Conservation (phyloP, 2,888 invertebrate genomes). For the Andrena minutula region DNA sequence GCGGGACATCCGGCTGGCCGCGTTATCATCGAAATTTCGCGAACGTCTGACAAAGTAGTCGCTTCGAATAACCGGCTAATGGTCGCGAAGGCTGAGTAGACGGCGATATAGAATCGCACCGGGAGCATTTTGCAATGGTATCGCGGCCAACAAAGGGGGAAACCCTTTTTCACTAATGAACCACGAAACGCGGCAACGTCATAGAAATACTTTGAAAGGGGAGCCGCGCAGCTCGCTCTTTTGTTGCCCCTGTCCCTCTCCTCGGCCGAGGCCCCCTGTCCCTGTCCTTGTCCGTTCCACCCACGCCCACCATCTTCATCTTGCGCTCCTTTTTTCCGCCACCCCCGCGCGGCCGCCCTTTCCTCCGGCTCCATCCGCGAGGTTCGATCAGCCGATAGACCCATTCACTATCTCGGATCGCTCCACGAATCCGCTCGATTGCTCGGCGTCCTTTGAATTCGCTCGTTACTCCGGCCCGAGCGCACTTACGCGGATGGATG, state of each 20-base stretch:
- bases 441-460: constrained; percentile 46
- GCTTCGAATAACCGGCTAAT: constrained; percentile 70
- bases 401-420: constrained; percentile 27
- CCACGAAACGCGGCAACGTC: constrained; percentile 76
- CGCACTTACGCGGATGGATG: constrained; percentile 5
- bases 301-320: constrained; percentile 35
- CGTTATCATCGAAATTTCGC: constrained; percentile 55
- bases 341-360: background rate
- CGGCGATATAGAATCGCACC: constrained; percentile 67
- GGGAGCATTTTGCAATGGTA: constrained; percentile 68
- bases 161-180: constrained; percentile 77
- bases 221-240: constrained; percentile 66
- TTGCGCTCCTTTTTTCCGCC: constrained; percentile 26
- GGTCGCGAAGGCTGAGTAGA: constrained; percentile 63
- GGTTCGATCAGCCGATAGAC: constrained; percentile 41
- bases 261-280: background rate
- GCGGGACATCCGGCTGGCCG: constrained; percentile 13
- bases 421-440: constrained; percentile 42
- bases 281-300: constrained; percentile 33
- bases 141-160: constrained; percentile 70
- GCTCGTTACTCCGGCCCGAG: constrained; percentile 18
- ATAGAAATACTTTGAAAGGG: constrained; percentile 75
- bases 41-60: constrained; percentile 59
- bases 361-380: background rate
- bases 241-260: constrained; percentile 59